Base-by-base conservation (phyloP, 2,113 vertebrate genomes). In the Atherinomorus stipes region DNA sequence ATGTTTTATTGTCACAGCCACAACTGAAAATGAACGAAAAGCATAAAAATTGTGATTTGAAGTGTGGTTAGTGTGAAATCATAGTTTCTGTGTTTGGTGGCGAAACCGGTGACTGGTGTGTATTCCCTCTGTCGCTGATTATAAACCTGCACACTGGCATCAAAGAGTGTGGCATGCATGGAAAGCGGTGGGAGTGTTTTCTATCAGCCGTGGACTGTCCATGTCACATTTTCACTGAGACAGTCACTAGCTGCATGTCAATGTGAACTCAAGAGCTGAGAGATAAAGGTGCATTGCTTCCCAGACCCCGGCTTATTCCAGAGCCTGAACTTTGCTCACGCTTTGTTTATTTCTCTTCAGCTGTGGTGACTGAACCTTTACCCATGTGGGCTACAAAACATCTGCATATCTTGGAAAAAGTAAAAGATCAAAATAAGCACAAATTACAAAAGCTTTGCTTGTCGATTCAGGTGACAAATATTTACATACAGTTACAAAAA, bases 261-360 rank as follows among this genome's bases (percentile, higher is more conserved):
- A 31, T 53, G 22, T 58, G 34, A 84, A 60, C 72, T 69, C 42
- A 78, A 78, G 81, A 71, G 68, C 59, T 69, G 69, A 21, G 4
- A 81, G 87, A 91, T 90, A 83, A 90, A 81, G 25, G 68, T 58
- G 49, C 76, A 88, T 76, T 78, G 65, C 51, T 82, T 75, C 42
- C 79, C 38, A 9, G 58, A 60, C 51, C 76, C 54, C 50, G 40
- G 45, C 40, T 77, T 81, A 68, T 78, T 85, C 58, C 77, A 74
- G 74, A 28, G 60, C 31, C 57, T 91, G 92, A 92, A 80, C 92
- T 93, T 93, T 92, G 91, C 61, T 70, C 91, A 68, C 22, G 11
- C 26, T 40, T 74, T 90, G 85, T 92, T 90, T 90, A 89, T 91
- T 83, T 74, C 66, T 62, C 76, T 64, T 52, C 67, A 25, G 53